Base-by-base conservation (phyloP, 2,797 vertebrate species). In the Bradypus variegatus region DNA sequence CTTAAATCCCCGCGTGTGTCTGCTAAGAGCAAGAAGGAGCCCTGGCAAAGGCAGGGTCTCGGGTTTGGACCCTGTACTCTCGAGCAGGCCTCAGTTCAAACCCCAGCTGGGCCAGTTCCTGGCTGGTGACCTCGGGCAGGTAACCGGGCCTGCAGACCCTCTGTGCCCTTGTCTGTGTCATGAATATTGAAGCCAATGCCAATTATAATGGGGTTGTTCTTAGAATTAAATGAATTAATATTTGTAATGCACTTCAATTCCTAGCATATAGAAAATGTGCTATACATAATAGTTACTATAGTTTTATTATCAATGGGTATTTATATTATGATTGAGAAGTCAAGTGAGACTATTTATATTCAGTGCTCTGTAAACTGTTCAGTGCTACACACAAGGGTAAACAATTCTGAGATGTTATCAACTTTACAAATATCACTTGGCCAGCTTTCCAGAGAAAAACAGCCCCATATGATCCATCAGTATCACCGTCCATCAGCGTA, bases 391-490 rank as follows among this genome's bases (percentile, higher is more conserved):
- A 31, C 18, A 12, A 80, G 76, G 60, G 53, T 19, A 87, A 86
- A 86, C 70, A 78, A 81, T 76, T 77, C 79, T 14, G 1, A 70
- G 91, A 93, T 92, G 69, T 48, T 86, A 92, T 91, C 86, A 25
- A 2, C 73, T 2, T 75, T 64, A 50, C 67, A 38, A 79, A n/a
- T 60, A 36, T 55, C 85, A 31, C 55, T 53, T 75, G 55, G 75
- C 73, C 82, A 67, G 78, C 64, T 48, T 6, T 41, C 79, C 92
- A 3, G 13, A 83, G 91, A 65, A 69, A 62, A 79, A 48, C 2
- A 31, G 88, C 86, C 53, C 14, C 11, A 25, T 62, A 13, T 1
- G 11, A 76, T 45, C 80, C 73, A 36, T 72, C 25, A 3, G 18
- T 19, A 27, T 70, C 77, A 45, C 38, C 27, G 38, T 19, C 64